A percentile compares a stretch with the other conserved stretches of the same genome.
phyloP scores from a whole-genome alignment of 2,888 invertebrate genomes.

The Nomada lathburiana region DNA sequence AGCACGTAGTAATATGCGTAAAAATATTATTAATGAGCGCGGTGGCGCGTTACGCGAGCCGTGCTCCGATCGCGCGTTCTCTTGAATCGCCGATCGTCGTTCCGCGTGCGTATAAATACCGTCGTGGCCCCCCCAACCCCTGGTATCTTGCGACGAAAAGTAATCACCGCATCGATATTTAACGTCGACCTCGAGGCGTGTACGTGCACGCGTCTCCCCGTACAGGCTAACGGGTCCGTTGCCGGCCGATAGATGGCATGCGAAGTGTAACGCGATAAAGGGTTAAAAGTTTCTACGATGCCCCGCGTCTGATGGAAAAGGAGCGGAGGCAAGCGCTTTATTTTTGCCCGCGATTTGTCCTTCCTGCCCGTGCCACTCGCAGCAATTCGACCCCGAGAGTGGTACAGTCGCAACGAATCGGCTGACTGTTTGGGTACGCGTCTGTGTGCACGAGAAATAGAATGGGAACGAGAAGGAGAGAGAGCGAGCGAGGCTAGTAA shows the following conservation, averaged over 20 bases:
- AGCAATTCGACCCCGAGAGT: slow-evolving; percentile 32
- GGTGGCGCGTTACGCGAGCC: slow-evolving; percentile 34
- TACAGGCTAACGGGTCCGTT: slow-evolving; percentile 39
- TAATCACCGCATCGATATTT: slow-evolving; percentile 45
- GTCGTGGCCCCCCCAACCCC: not conserved
- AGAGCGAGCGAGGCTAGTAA: slow-evolving; percentile 73
- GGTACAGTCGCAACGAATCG: slow-evolving; percentile 56
- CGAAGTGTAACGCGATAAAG: slow-evolving; percentile 52
- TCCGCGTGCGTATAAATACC: too few species aligned
- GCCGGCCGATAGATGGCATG: slow-evolving; percentile 39
- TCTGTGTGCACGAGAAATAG: slow-evolving; percentile 8
- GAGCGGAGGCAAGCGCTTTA: slow-evolving; percentile 11
- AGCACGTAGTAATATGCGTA: slow-evolving; percentile 65
- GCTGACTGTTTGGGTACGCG: slow-evolving; percentile 51
- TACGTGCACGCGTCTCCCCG: slow-evolving; percentile 37
- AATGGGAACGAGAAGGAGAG: slow-evolving; percentile 42
- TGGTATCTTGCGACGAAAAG: not conserved
- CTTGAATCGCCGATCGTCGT: not conserved
- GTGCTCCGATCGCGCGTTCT: slow-evolving; percentile 14
- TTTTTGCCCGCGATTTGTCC: slow-evolving; percentile 35
- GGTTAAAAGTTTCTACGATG: slow-evolving; percentile 53
- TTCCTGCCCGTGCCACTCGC: slow-evolving; percentile 29
- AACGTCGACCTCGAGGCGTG: slow-evolving; percentile 42
- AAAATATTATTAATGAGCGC: slow-evolving; percentile 64
- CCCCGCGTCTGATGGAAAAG: slow-evolving; percentile 38